phyloP scores from a whole-genome alignment of 2,888 invertebrate species.

The Hypena proboscidalis region DNA sequence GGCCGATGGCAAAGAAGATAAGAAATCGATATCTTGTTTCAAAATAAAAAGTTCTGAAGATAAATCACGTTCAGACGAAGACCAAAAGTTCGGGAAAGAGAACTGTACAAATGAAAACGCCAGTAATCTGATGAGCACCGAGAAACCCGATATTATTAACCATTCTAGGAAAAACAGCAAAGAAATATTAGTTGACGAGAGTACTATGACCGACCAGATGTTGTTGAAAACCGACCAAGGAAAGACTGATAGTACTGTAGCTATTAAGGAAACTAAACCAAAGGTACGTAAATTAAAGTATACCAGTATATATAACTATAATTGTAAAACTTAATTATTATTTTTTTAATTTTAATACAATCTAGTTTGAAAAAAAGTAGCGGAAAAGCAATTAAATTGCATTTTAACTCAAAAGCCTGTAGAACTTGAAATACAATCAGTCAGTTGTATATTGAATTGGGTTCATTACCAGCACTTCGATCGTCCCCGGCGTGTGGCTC shows the following conservation, averaged over 20 bases:
- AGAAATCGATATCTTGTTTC: slow-evolving; percentile 79
- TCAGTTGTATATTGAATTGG: slow-evolving; percentile 50
- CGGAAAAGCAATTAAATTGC: slow-evolving; percentile 14
- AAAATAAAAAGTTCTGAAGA: slow-evolving; percentile 78
- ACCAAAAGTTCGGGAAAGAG: slow-evolving; percentile 69
- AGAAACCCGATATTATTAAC: slow-evolving; percentile 74
- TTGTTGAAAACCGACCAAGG: slow-evolving; percentile 62
- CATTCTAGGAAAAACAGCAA: slow-evolving; percentile 68
- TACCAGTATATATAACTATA: no score
- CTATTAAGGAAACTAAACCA: slow-evolving; percentile 59
- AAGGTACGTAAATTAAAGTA: slow-evolving; percentile 59
- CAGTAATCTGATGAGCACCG: slow-evolving; percentile 68
- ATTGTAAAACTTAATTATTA: no score
- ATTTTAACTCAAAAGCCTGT: slow-evolving; percentile 17
- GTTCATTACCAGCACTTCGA: slow-evolving; percentile 62
- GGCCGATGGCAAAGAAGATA: slow-evolving; percentile 70
- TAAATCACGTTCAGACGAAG: slow-evolving; percentile 72
- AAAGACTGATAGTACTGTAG: slow-evolving; percentile 71
- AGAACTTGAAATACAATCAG: slow-evolving; percentile 38
- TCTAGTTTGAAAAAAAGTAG: neutral
- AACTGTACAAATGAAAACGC: slow-evolving; percentile 78
- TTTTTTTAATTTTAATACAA: neutral
- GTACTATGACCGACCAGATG: slow-evolving; percentile 65
- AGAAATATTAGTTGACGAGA: slow-evolving; percentile 67
- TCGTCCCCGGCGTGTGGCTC: slow-evolving; percentile 56